These are phyloP conservation scores for Pentalonia nigronervosa DNA, from an alignment of 1,140 invertebrate genomes.

Conservation along the genomic window DNA sequence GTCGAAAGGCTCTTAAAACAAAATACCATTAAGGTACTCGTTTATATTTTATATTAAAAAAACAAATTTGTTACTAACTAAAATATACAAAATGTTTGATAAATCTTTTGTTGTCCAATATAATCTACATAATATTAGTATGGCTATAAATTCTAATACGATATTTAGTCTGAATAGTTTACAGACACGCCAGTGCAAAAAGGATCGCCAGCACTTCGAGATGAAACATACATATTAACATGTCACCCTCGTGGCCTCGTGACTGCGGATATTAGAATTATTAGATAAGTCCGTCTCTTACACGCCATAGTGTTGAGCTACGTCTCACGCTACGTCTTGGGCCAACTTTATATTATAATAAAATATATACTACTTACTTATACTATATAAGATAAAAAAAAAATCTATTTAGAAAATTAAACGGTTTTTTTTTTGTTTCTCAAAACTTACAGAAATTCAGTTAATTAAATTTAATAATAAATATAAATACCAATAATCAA, in stretches of 20 bases:
- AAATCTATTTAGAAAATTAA: not conserved
- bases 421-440: not conserved
- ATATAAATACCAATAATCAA: too few species aligned
- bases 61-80: not conserved
- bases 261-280: slow-evolving; percentile 5
- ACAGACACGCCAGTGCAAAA: not conserved
- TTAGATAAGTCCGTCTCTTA: not conserved
- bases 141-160: too few species aligned
- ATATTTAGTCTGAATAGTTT: not conserved
- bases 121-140: too few species aligned
- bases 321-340: not conserved
- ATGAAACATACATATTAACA: not conserved
- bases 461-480: too few species aligned
- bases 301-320: not conserved
- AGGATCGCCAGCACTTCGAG: too few species aligned
- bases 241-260: not conserved
- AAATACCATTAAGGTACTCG: not conserved
- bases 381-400: too few species aligned
- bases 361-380: too few species aligned
- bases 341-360: too few species aligned
- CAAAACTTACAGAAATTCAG: not conserved
- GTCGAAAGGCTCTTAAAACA: not conserved
- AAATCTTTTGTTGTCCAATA: too few species aligned
- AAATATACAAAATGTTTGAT: too few species aligned
- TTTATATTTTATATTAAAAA: not conserved